Percentiles rank a stretch among this genome's conserved stretches.
Evolutionary conservation across 2,888 invertebrate genomes (phyloP).

Genomic region (Hirtodrosophila trivittata): DNA sequence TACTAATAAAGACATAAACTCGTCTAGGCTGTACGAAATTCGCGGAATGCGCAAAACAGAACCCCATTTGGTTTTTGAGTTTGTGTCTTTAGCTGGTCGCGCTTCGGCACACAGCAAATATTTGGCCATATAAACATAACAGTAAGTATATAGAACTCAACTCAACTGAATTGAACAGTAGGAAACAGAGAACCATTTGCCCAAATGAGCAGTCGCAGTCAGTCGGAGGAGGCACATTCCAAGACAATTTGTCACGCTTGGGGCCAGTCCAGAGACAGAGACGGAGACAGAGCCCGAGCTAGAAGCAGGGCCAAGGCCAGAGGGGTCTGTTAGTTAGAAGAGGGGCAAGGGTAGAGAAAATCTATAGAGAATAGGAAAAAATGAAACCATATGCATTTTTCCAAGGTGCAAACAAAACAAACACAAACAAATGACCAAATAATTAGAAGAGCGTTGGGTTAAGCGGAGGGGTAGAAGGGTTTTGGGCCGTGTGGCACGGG

Average conservation of each 20-base stretch:
- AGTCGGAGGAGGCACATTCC: conserved; percentile 53
- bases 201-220: conserved; percentile 27
- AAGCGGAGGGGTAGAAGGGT: background rate
- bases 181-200: conserved; percentile 32
- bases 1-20: conserved; percentile 68
- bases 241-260: conserved; percentile 67
- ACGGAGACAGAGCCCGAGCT: background rate
- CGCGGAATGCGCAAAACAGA: conserved; percentile 55
- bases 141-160: no score
- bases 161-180: conserved; percentile 19
- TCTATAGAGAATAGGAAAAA: conserved; percentile 6
- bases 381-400: conserved; percentile 48
- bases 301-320: background rate
- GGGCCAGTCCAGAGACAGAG: conserved; percentile 7
- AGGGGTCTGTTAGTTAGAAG: background rate
- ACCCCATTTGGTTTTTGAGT: conserved; percentile 35
- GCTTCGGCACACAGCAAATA: conserved; percentile 58
- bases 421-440: conserved; percentile 64
- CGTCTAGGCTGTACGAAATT: conserved; percentile 48
- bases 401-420: conserved; percentile 48
- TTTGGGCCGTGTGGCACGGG: background rate
- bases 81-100: conserved; percentile 27
- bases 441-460: conserved; percentile 40
- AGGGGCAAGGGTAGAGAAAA: background rate
- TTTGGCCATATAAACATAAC: conserved; percentile 47